These are phyloP conservation scores for Rhopalosiphum maidis DNA, from an alignment of 1,140 invertebrate species.

Conservation along the genomic window DNA sequence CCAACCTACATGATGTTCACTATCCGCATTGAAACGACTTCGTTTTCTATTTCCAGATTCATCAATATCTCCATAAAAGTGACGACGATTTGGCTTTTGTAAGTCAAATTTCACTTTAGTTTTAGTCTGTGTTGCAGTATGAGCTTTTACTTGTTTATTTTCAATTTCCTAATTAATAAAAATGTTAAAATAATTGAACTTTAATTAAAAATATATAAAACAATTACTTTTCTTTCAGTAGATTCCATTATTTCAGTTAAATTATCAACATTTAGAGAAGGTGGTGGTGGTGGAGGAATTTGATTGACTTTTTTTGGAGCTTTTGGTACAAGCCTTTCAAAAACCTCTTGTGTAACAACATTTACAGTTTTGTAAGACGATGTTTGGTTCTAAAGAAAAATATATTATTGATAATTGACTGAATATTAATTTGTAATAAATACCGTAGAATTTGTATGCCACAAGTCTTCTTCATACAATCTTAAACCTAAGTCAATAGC, in stretches of 20 bases:
- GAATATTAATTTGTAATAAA: conserved; percentile 40
- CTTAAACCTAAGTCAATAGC: conserved; percentile 94
- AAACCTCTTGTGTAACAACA: conserved; percentile 86
- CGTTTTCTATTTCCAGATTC: conserved; percentile 62
- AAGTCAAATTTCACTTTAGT: conserved; percentile 51
- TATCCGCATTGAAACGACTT: conserved; percentile 89
- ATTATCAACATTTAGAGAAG: conserved; percentile 58
- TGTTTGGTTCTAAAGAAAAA: conserved; percentile 58
- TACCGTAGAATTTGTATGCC: conserved; percentile 60
- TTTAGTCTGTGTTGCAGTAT: conserved; percentile 65
- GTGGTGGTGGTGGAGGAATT: conserved; percentile 80
- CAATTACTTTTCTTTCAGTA: conserved; percentile 52
- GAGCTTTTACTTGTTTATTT: conserved; percentile 71
- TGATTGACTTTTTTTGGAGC: conserved; percentile 70
- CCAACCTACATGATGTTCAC: conserved; percentile 97
- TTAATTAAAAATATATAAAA: background rate
- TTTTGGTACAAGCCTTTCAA: conserved; percentile 79
- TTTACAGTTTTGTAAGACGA: conserved; percentile 85
- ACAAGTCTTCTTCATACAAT: conserved; percentile 89
- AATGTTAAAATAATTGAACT: background rate
- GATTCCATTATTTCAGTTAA: conserved; percentile 55
- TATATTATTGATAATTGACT: background rate
- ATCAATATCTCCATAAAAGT: conserved; percentile 53
- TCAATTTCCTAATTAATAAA: conserved; percentile 67
- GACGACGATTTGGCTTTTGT: conserved; percentile 45